Base-by-base conservation (phyloP, 2,797 vertebrate species). In the Avahi laniger region DNA sequence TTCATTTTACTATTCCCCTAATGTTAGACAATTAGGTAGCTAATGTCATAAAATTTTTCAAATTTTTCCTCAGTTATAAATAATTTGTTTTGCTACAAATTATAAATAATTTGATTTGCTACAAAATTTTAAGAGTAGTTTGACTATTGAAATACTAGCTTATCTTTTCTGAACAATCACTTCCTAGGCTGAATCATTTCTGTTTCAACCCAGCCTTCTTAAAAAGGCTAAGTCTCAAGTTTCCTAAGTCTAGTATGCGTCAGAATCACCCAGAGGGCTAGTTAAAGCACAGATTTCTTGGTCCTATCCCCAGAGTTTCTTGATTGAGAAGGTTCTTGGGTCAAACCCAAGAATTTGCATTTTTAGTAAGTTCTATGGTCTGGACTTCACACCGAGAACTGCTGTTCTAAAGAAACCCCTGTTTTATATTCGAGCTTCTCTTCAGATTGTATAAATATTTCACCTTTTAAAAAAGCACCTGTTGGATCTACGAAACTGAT, bases 121-220 rank as follows among this genome's bases (percentile, higher is more conserved):
- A 87, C 17, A n/a, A n/a, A n/a, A 84, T 69, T 95, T 94, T 70
- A 50, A 67, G 80, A 63, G 43, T 80, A 78, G 43, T 81, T 92
- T 78, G 75, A 92, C 28, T 92, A 41, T 17, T 3, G 65, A 79
- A 93, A 92, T 35, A 61, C 2, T 70, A 17, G 73, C 24, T 35
- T 75, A 63, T 73, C 24, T 92, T 79, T 89, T 54, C 61, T 70
- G 9, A 95, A 54, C 7, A 73, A 81, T 78, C 41, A 78, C 35
- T 57, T 94, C 20, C 83, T 38, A 33, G 63, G 33, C 17, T 65
- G 63, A 65, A 65, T 65, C 63, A 65, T 7, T 76, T 52, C 30
- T 91, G 10, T 73, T 91, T 90, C 79, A 91, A 84, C 9, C 28
- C 84, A 79, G 20, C 2, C 52, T 76, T 80, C 15, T 57, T 38